A percentile compares a stretch with the other conserved stretches of the same genome.
Evolutionary conservation across 2,888 invertebrate genomes (phyloP).

Genomic region (Cephus sareptanus): DNA sequence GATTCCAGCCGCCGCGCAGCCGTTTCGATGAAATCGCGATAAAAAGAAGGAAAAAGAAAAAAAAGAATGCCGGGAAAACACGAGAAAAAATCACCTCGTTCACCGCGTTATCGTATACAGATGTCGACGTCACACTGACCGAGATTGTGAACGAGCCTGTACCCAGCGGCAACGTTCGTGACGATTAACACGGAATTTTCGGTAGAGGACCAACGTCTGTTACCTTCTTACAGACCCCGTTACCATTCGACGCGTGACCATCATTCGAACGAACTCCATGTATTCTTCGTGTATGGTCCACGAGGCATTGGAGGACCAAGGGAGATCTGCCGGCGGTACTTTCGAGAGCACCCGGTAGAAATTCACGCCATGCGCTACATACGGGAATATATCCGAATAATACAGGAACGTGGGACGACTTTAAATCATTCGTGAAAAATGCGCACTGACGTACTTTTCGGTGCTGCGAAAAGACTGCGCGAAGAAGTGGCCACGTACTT

Average conservation of each 20-base stretch:
- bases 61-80: not conserved
- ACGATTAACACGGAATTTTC: slow-evolving; percentile 37
- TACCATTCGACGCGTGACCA: slow-evolving; percentile 31
- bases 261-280: slow-evolving; percentile 31
- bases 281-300: slow-evolving; percentile 23
- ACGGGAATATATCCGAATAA: slow-evolving; percentile 35
- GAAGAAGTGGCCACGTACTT: slow-evolving; percentile 6
- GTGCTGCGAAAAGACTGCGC: slow-evolving; percentile 1
- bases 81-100: not conserved
- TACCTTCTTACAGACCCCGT: slow-evolving; percentile 14
- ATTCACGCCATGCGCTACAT: slow-evolving; percentile 31
- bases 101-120: not conserved
- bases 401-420: slow-evolving; percentile 35
- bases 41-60: not conserved
- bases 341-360: slow-evolving; percentile 27
- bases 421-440: slow-evolving; percentile 36
- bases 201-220: slow-evolving; percentile 22
- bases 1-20: not conserved
- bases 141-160: not conserved
- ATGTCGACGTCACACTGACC: slow-evolving; percentile 1
- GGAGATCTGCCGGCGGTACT: slow-evolving; percentile 23
- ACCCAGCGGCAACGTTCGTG: not conserved
- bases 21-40: not conserved
- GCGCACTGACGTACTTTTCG: not conserved
- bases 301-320: slow-evolving; percentile 3